Evolutionary conservation across 2,113 vertebrate genomes (phyloP).

Genomic region (Ornithorhynchus anatinus): DNA sequence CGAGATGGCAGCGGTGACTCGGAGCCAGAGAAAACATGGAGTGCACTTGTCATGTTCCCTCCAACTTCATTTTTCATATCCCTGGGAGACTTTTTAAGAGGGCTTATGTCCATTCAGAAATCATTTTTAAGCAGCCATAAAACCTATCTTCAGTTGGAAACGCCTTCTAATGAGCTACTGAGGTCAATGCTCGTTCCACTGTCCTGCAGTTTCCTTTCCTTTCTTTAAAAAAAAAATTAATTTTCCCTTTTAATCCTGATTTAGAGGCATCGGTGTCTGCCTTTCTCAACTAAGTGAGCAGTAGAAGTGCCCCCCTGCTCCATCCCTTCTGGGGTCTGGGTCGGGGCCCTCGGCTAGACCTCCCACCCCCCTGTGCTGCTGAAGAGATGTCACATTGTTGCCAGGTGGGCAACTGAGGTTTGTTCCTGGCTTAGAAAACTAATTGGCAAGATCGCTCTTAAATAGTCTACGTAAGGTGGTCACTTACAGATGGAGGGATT

Average conservation of each 20-base stretch:
- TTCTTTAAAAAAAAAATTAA: neutral
- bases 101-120: conserved; percentile 61
- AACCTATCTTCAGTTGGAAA: conserved; percentile 58
- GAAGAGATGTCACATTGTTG: neutral
- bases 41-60: conserved; percentile 59
- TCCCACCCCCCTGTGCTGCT: neutral
- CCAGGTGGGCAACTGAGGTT: neutral
- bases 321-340: too few species aligned
- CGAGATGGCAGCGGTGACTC: conserved; percentile 43
- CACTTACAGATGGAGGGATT: conserved; percentile 35
- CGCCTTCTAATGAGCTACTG: conserved; percentile 39
- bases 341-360: too few species aligned
- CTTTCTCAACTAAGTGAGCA: too few species aligned
- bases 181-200: conserved; percentile 45
- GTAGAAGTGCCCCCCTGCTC: too few species aligned
- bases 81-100: conserved; percentile 56
- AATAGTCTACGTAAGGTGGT: conserved; percentile 19
- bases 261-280: too few species aligned
- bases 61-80: conserved; percentile 62
- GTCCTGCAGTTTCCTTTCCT: conserved; percentile 1
- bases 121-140: conserved; percentile 55
- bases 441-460: neutral
- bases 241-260: too few species aligned
- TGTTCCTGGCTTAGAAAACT: neutral
- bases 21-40: conserved; percentile 57